Percentiles rank a stretch among this genome's conserved stretches.
Conservation (phyloP, 64 coral and sea anemone genomes). For the Catalaphyllia jardinei region DNA sequence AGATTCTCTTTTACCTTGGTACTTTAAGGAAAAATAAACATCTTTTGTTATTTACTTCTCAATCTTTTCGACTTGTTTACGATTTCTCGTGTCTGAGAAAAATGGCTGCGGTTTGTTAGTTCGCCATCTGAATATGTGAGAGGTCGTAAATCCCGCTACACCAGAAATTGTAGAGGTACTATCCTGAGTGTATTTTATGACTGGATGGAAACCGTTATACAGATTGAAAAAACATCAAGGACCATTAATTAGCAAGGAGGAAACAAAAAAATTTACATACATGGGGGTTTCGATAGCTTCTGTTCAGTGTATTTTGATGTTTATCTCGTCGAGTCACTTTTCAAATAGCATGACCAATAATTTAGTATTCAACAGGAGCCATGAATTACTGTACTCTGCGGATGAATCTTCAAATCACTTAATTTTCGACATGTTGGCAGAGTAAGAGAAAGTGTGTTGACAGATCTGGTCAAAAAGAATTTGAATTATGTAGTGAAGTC, state of each 20-base stretch:
- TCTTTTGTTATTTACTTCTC: conserved; percentile 41
- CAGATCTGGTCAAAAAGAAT: conserved; percentile 23
- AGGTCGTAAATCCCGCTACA: not conserved
- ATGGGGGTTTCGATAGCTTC: not conserved
- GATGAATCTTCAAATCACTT: conserved; percentile 16
- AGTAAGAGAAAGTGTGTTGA: conserved; percentile 28
- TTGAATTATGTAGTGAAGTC: conserved; percentile 16
- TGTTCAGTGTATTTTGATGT: not conserved
- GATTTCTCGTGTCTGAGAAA: conserved; percentile 7
- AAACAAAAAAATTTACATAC: conserved; percentile 33
- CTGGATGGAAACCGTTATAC: conserved; percentile 6
- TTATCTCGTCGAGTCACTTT: conserved; percentile 4
- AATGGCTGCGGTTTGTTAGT: conserved; percentile 18
- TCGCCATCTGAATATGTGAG: not conserved
- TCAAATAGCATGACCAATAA: conserved; percentile 10
- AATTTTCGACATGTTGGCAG: conserved; percentile 30
- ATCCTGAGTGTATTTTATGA: not conserved
- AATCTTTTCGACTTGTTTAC: conserved; percentile 9
- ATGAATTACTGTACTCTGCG: not conserved
- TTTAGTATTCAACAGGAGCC: not conserved
- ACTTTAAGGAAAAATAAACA: conserved; percentile 52
- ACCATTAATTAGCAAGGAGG: conserved; percentile 27
- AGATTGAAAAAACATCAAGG: conserved; percentile 6
- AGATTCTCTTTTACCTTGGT: conserved; percentile 4
- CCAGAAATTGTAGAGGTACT: too few species aligned